Percentiles rank a stretch among this genome's conserved stretches.
phyloP scores from a whole-genome alignment of 2,888 invertebrate species.

The Ctenicera cuprea region DNA sequence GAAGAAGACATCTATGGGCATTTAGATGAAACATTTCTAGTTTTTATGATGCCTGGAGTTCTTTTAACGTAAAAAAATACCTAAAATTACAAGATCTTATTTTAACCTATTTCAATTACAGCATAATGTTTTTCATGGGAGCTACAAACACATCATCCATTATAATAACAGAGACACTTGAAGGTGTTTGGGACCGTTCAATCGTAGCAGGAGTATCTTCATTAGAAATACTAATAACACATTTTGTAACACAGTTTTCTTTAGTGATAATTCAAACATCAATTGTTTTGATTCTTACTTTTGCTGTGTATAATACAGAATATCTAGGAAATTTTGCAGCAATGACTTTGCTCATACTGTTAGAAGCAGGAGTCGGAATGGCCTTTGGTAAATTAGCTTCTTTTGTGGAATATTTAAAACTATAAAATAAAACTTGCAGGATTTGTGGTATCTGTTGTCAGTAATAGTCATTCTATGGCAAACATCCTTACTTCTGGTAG shows the following conservation, averaged over 20 bases:
- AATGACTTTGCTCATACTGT: slow-evolving; percentile 79
- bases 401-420: not conserved
- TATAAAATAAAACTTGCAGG: slow-evolving; percentile 71
- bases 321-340: slow-evolving; percentile 78
- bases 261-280: slow-evolving; percentile 84
- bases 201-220: slow-evolving; percentile 90
- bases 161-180: slow-evolving; percentile 86
- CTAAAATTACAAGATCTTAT: slow-evolving; percentile 6
- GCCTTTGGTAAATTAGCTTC: slow-evolving; percentile 78
- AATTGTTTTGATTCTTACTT: slow-evolving; percentile 78
- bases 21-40: slow-evolving; percentile 81
- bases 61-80: slow-evolving; percentile 79
- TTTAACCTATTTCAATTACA: too few relatives aligned
- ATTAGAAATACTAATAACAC: slow-evolving; percentile 87
- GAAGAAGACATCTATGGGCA: slow-evolving; percentile 83
- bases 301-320: slow-evolving; percentile 78
- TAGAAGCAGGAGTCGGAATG: slow-evolving; percentile 90
- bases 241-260: slow-evolving; percentile 83
- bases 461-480: slow-evolving; percentile 85
- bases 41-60: slow-evolving; percentile 90
- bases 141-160: slow-evolving; percentile 89
- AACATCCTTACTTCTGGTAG: slow-evolving; percentile 91
- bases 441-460: slow-evolving; percentile 87
- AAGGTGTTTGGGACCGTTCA: slow-evolving; percentile 92
- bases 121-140: slow-evolving; percentile 90